Conservation (phyloP, 2,888 invertebrate species). For the Lasioglossum morio region DNA sequence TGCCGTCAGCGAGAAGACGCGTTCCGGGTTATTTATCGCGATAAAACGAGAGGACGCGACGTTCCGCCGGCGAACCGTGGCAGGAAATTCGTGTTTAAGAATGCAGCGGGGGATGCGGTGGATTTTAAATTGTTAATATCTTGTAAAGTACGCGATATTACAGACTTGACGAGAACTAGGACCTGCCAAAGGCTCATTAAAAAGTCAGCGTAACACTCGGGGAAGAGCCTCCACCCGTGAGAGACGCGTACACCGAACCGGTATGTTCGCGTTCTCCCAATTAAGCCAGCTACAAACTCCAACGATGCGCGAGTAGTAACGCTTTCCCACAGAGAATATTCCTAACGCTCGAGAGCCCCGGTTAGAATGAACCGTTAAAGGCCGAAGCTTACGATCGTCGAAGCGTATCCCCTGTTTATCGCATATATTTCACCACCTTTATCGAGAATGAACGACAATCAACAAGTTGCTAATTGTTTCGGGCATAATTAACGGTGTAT, state of each 20-base stretch:
- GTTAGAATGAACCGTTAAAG: not conserved
- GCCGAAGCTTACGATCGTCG: conserved; percentile 27
- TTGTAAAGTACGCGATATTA: conserved; percentile 5
- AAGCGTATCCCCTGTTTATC: conserved; percentile 7
- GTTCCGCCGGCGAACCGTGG: not conserved
- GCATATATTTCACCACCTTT: conserved; percentile 41
- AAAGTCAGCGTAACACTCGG: conserved; percentile 5
- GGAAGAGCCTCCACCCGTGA: not conserved
- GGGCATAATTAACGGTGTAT: conserved; percentile 57
- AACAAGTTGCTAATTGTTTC: conserved; percentile 71
- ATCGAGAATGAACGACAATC: conserved; percentile 65
- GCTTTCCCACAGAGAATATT: conserved; percentile 13
- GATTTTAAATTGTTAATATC: conserved; percentile 17
- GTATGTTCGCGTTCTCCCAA: conserved; percentile 20
- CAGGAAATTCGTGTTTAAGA: conserved; percentile 8
- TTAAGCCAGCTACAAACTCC: conserved; percentile 12
- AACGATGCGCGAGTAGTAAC: conserved; percentile 18
- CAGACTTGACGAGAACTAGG: conserved; percentile 10
- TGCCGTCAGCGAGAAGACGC: not conserved
- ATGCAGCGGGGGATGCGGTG: not conserved
- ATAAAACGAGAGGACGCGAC: not conserved
- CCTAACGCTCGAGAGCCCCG: not conserved
- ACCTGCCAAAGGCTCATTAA: conserved; percentile 19
- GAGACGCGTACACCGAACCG: conserved; percentile 8
- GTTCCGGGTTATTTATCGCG: conserved; percentile 3